phyloP scores from a whole-genome alignment of 2,113 vertebrate genomes.

The Platysternon megacephalum region DNA sequence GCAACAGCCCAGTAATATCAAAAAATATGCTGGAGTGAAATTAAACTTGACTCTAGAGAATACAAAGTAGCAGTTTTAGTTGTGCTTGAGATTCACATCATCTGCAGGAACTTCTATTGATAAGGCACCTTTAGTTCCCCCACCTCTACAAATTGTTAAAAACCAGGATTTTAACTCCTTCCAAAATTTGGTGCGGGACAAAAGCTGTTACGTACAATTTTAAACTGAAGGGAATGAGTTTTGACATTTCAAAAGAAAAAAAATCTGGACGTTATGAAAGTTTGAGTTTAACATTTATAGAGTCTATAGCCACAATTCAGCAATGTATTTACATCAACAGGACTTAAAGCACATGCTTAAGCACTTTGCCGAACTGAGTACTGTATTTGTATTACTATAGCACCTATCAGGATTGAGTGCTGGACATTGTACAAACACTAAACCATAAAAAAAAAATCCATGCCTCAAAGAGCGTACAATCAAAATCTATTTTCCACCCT shows the following conservation, averaged over 20 bases:
- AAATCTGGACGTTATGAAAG: not conserved
- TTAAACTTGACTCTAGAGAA: constrained; percentile 1
- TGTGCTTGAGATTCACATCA: not conserved
- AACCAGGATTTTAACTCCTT: not conserved
- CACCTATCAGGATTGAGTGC: not conserved
- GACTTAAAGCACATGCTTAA: not conserved
- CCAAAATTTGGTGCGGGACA: not conserved
- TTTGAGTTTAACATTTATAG: not conserved
- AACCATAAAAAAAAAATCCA: not conserved
- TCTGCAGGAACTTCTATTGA: not conserved
- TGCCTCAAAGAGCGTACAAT: not conserved
- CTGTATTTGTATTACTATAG: not conserved
- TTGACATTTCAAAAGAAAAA: not conserved
- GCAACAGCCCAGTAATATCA: not conserved
- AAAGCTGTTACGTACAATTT: not conserved
- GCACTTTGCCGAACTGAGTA: not conserved
- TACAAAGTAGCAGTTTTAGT: constrained; percentile 28
- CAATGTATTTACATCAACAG: not conserved
- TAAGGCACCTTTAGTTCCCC: not conserved
- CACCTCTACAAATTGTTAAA: not conserved
- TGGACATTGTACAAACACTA: not conserved
- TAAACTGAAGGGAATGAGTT: not conserved
- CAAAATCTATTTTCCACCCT: not conserved
- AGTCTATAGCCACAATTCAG: not conserved
- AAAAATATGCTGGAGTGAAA: not conserved